phyloP scores from a whole-genome alignment of 2,113 vertebrate genomes.

The Procavia capensis region DNA sequence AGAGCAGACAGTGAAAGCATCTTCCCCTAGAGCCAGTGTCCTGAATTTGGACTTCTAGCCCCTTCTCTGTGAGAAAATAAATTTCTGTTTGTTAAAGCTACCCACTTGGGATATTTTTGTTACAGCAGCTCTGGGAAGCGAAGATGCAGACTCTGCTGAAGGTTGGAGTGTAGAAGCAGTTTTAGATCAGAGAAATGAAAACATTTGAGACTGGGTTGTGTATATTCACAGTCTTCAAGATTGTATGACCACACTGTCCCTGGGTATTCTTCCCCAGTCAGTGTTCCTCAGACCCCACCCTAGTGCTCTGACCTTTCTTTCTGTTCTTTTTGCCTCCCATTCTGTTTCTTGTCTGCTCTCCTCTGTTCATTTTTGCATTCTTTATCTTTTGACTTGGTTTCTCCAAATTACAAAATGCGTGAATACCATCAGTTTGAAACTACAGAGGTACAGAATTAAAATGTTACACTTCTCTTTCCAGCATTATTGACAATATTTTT shows the following conservation, averaged over 20 bases:
- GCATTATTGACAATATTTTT: background rate
- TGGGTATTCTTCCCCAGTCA: background rate
- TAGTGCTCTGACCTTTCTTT: background rate
- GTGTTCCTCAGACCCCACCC: background rate
- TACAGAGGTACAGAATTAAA: background rate
- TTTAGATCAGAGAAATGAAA: background rate
- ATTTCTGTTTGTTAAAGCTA: too few species aligned
- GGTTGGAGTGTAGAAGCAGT: background rate
- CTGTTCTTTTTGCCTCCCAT: background rate
- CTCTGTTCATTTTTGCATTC: background rate
- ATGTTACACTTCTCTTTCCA: background rate
- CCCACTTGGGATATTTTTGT: too few species aligned
- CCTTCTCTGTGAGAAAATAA: too few species aligned
- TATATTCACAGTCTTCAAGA: background rate
- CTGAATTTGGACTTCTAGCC: too few species aligned
- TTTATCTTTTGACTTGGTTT: background rate
- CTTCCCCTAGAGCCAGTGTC: too few species aligned
- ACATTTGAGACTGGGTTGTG: background rate
- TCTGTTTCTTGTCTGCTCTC: background rate
- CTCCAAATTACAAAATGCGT: background rate
- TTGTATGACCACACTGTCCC: background rate
- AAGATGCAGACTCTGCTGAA: background rate
- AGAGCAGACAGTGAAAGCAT: too few species aligned
- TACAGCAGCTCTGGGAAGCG: too few species aligned
- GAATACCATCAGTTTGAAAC: background rate